These are phyloP conservation scores for Rhabdophis nuchalis DNA, from an alignment of 2,797 vertebrate species.

Conservation along the genomic window DNA sequence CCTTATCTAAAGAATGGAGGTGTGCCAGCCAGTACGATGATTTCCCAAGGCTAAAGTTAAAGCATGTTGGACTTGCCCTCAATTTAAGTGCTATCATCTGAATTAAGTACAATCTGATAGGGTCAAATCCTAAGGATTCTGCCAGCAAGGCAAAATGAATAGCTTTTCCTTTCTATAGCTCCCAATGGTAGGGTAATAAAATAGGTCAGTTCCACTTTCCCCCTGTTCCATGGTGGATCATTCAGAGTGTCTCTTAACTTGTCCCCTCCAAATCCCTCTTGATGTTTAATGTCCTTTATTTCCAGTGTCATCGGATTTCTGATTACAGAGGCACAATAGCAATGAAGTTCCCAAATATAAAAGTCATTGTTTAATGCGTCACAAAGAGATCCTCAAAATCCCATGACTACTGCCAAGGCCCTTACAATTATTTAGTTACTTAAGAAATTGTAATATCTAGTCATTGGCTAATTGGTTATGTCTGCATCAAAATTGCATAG, in stretches of 20 bases:
- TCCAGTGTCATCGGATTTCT: background rate
- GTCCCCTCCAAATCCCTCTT: background rate
- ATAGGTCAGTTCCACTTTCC: background rate
- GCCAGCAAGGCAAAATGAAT: background rate
- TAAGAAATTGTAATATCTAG: background rate
- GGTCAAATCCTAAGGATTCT: background rate
- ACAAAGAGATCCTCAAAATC: background rate
- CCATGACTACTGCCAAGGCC: background rate
- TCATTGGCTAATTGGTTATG: background rate
- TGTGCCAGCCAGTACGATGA: background rate
- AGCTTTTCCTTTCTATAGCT: background rate
- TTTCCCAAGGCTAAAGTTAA: background rate
- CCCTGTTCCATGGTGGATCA: background rate
- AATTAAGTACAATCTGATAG: background rate
- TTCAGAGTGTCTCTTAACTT: background rate
- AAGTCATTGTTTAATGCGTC: background rate
- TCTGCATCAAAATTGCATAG: background rate
- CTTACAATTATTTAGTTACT: background rate
- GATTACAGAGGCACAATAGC: background rate
- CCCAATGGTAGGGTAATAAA: background rate
- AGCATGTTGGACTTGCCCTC: background rate
- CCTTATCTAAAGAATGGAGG: background rate
- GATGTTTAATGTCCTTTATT: background rate
- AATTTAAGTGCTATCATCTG: background rate
- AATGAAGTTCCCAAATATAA: background rate